Conservation (phyloP, 2,888 invertebrate species). For the Eupithecia insigniata region DNA sequence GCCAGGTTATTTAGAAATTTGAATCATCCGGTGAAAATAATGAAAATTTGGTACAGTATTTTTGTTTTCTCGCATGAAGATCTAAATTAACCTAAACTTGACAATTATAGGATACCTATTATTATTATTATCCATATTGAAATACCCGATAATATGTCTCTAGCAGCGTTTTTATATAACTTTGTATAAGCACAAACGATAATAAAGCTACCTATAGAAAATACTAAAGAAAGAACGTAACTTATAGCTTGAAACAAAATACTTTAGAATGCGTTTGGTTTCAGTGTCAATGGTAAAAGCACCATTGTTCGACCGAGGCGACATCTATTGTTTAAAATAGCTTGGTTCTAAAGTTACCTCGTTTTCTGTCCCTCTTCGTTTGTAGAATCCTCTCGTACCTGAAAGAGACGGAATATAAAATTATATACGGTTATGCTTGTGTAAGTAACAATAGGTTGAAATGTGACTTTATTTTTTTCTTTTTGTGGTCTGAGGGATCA, state of each 20-base stretch:
- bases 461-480: background rate
- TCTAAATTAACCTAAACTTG: background rate
- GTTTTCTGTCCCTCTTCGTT: constrained; percentile 25
- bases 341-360: constrained; percentile 29
- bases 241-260: constrained; percentile 4
- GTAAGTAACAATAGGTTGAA: background rate
- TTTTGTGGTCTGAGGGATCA: background rate
- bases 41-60: background rate
- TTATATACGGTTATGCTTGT: background rate
- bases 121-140: too few relatives aligned
- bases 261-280: constrained; percentile 8
- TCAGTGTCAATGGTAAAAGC: constrained; percentile 16
- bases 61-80: background rate
- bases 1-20: too few relatives aligned
- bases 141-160: background rate
- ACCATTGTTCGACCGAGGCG: constrained; percentile 20
- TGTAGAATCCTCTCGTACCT: constrained; percentile 29
- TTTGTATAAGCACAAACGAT: background rate
- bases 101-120: background rate
- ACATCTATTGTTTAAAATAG: constrained; percentile 20
- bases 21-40: too few relatives aligned
- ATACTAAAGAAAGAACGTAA: background rate
- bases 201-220: constrained; percentile 8
- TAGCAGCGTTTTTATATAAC: background rate
- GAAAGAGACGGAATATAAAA: constrained; percentile 13